phyloP scores from a whole-genome alignment of 2,888 invertebrate species.

The Pyrochroa serraticornis region DNA sequence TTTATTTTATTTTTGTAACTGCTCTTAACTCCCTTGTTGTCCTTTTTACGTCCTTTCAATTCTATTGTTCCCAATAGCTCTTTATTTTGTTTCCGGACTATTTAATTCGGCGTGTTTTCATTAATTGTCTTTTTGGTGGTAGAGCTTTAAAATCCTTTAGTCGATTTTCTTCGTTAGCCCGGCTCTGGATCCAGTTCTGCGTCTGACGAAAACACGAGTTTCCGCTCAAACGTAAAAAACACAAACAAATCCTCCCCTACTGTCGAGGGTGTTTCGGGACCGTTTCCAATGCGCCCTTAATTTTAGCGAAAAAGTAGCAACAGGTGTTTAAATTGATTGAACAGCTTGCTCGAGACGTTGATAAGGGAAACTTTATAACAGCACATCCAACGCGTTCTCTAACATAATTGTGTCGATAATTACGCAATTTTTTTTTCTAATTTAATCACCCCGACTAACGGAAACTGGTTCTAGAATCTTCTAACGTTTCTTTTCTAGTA shows the following conservation, averaged over 20 bases:
- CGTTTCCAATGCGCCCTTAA: conserved; percentile 10
- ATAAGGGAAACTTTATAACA: conserved; percentile 14
- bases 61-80: no score
- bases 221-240: neutral
- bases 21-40: no score
- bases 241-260: conserved; percentile 11
- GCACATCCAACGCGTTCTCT: neutral
- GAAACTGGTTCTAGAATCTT: conserved; percentile 9
- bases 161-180: no score
- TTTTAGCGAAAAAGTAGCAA: conserved; percentile 29
- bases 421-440: neutral
- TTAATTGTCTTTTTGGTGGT: no score
- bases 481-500: conserved; percentile 20
- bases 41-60: no score
- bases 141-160: no score
- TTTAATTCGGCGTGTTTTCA: no score
- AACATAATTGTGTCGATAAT: neutral
- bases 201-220: neutral
- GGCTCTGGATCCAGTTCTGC: neutral
- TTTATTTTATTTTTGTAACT: no score
- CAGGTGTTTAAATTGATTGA: conserved; percentile 31
- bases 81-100: no score
- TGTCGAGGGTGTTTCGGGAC: conserved; percentile 7
- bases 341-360: conserved; percentile 26
- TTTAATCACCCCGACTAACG: conserved; percentile 15